Percentiles rank a stretch among this genome's conserved stretches.
Evolutionary conservation across 2,113 vertebrate genomes (phyloP).

Genomic region (Addax nasomaculatus): DNA sequence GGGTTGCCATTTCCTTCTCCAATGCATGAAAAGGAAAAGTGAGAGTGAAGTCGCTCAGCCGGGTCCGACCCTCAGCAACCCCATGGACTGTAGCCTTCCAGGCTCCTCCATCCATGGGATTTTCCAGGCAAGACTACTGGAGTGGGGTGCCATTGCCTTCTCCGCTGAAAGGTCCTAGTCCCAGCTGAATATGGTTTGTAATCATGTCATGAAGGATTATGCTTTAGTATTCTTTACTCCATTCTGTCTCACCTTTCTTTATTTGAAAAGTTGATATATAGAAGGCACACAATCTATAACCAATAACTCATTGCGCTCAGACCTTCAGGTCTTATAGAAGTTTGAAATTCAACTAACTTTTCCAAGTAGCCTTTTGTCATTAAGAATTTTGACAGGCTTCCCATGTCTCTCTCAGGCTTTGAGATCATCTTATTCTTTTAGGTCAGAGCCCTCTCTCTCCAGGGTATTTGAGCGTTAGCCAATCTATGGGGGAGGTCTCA

Average conservation of each 20-base stretch:
- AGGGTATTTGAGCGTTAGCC: neutral
- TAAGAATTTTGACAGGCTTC: neutral
- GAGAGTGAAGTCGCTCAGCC: too few relatives aligned
- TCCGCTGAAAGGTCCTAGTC: neutral
- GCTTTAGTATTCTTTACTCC: neutral
- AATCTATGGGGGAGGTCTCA: neutral
- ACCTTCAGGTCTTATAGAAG: neutral
- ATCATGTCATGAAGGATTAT: neutral
- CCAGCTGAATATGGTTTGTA: neutral
- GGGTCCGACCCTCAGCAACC: fast-evolving
- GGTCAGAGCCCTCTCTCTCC: neutral
- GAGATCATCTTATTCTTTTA: neutral
- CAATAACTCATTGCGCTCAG: neutral
- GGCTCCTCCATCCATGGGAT: too few relatives aligned
- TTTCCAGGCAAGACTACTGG: too few relatives aligned
- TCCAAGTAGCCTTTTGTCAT: neutral
- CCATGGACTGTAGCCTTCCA: too few relatives aligned
- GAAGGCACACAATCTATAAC: neutral
- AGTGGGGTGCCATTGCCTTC: too few relatives aligned
- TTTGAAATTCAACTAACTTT: neutral
- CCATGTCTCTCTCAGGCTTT: neutral
- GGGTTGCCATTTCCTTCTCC: too few relatives aligned
- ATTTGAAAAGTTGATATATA: neutral
- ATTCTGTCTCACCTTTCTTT: neutral
- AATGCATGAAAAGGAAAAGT: too few relatives aligned